Evolutionary conservation across 2,113 vertebrate genomes (phyloP).

Genomic region (Candoia aspera): DNA sequence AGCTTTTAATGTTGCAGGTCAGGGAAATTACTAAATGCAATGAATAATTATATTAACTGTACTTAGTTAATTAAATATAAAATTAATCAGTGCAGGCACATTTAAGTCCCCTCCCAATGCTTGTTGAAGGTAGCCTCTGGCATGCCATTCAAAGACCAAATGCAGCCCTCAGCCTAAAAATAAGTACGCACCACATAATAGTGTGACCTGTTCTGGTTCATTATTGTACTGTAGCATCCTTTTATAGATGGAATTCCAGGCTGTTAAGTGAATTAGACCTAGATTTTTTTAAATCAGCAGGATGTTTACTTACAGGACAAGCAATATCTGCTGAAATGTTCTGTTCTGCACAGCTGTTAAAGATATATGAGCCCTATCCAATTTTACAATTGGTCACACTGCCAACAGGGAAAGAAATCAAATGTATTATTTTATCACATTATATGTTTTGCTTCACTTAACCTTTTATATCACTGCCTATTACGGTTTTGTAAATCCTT

Average conservation of each 20-base stretch:
- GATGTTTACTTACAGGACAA: neutral
- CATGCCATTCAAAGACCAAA: neutral
- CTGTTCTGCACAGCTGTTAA: neutral
- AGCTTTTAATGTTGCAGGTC: neutral
- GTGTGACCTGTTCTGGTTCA: neutral
- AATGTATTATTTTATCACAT: neutral
- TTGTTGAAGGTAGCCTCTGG: neutral
- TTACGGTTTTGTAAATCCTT: neutral
- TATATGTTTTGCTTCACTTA: neutral
- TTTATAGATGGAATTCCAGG: neutral
- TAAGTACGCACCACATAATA: neutral
- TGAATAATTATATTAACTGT: neutral
- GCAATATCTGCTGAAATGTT: neutral
- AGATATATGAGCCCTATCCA: neutral
- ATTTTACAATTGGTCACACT: neutral
- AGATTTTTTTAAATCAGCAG: neutral
- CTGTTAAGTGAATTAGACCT: neutral
- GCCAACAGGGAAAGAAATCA: neutral
- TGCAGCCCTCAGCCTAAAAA: neutral
- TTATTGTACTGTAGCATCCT: neutral
- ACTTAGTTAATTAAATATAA: too few species aligned
- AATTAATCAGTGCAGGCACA: neutral
- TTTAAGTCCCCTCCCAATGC: neutral
- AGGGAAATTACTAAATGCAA: neutral
- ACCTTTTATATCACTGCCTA: neutral